Evolutionary conservation across 1,140 invertebrate genomes (phyloP).

Genomic region (Psix sp.): DNA sequence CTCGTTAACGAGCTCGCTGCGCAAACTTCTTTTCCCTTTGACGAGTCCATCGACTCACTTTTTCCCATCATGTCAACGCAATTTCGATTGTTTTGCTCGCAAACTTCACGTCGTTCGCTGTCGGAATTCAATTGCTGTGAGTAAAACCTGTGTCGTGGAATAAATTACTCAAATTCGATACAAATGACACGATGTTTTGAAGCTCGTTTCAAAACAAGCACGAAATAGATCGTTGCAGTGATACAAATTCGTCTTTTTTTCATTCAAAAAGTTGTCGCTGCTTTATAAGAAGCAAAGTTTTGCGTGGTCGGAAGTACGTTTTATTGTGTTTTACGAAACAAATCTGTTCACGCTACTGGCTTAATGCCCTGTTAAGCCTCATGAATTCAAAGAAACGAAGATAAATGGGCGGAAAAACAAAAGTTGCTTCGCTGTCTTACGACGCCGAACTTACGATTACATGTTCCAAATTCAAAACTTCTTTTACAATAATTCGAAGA

Average conservation of each 20-base stretch:
- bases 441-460: not conserved
- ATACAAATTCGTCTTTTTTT: too few relatives aligned
- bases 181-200: too few relatives aligned
- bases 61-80: not conserved
- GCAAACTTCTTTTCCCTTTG: conserved; percentile 18
- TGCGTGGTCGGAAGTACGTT: not conserved
- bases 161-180: conserved; percentile 34
- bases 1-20: conserved; percentile 24
- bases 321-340: conserved; percentile 18
- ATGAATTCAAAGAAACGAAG: conserved; percentile 14
- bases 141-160: conserved; percentile 29
- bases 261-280: conserved; percentile 18
- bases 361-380: conserved; percentile 15
- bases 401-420: conserved; percentile 12
- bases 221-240: too few relatives aligned
- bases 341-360: conserved; percentile 8
- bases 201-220: too few relatives aligned
- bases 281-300: conserved; percentile 12
- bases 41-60: conserved; percentile 34
- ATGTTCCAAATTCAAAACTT: too few relatives aligned
- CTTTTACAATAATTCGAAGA: too few relatives aligned
- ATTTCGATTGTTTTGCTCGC: conserved; percentile 39
- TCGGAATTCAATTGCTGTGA: conserved; percentile 36
- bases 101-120: conserved; percentile 26
- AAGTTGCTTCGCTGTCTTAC: conserved; percentile 8